A percentile compares a stretch with the other conserved stretches of the same genome.
These are phyloP conservation scores for Gonatopus flavifemur DNA, from an alignment of 1,140 invertebrate species.

Conservation along the genomic window DNA sequence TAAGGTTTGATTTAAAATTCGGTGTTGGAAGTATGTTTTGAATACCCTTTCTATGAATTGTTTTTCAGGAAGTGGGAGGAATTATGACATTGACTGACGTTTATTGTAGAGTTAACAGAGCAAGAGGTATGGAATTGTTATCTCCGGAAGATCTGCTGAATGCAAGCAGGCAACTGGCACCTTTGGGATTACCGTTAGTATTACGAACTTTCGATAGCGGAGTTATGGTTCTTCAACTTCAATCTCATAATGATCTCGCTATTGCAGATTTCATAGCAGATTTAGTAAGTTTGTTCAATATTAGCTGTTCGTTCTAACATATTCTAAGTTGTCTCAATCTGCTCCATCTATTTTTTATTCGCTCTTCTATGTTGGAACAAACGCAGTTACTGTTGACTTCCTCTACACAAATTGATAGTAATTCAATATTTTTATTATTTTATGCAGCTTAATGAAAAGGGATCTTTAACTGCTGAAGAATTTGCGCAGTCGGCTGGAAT, in stretches of 20 bases:
- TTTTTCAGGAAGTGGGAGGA: slow-evolving; percentile 81
- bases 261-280: slow-evolving; percentile 72
- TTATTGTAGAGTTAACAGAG: slow-evolving; percentile 93
- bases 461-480: slow-evolving; percentile 81
- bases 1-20: slow-evolving; percentile 59
- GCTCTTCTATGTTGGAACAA: slow-evolving; percentile 5
- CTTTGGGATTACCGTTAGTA: slow-evolving; percentile 73
- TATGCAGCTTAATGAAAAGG: slow-evolving; percentile 73
- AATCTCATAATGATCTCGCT: slow-evolving; percentile 75
- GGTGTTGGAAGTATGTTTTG: neutral
- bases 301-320: too few relatives aligned
- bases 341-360: slow-evolving; percentile 10
- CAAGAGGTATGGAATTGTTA: slow-evolving; percentile 82
- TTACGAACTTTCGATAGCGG: slow-evolving; percentile 86
- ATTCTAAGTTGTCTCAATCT: too few relatives aligned
- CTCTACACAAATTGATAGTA: slow-evolving; percentile 19
- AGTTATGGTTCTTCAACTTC: slow-evolving; percentile 84
- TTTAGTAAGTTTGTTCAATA: slow-evolving; percentile 63
- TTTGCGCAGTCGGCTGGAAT: slow-evolving; percentile 79
- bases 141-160: slow-evolving; percentile 94
- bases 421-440: slow-evolving; percentile 45
- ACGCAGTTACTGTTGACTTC: neutral
- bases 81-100: slow-evolving; percentile 97
- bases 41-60: too few relatives aligned
- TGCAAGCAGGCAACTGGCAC: slow-evolving; percentile 73